Percentiles rank a stretch among this genome's conserved stretches.
These are phyloP conservation scores for Rhinolophus ferrumequinum DNA, from an alignment of 2,113 vertebrate genomes.

Conservation along the genomic window DNA sequence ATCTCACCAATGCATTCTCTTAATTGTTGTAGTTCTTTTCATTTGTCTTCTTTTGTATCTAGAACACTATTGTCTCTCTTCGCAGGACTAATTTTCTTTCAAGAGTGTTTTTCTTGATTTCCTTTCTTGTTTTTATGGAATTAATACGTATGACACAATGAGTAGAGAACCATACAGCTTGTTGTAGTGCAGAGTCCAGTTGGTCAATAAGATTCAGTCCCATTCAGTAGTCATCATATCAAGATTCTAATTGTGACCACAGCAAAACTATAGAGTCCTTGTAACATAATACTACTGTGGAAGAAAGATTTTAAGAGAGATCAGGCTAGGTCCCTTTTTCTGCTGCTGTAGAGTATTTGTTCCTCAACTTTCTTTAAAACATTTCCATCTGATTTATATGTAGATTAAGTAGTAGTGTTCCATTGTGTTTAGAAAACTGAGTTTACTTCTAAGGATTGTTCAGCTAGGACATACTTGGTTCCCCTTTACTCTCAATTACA, in stretches of 20 bases:
- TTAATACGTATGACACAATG: neutral
- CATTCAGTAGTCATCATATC: neutral
- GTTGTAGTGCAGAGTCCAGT: neutral
- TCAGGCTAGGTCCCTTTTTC: neutral
- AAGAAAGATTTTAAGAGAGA: conserved; percentile 14
- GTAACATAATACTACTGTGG: neutral
- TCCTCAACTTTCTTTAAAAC: neutral
- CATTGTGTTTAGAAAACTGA: neutral
- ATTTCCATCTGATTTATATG: neutral
- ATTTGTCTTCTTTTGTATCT: neutral
- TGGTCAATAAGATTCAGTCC: neutral
- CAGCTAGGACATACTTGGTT: neutral
- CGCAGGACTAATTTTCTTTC: neutral
- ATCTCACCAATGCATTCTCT: neutral
- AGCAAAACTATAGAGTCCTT: neutral
- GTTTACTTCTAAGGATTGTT: conserved; percentile 3
- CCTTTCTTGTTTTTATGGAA: neutral
- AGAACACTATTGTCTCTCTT: neutral
- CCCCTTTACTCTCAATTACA: neutral
- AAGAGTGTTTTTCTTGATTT: conserved; percentile 17
- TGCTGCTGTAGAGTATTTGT: neutral
- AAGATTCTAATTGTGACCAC: neutral
- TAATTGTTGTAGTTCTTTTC: neutral
- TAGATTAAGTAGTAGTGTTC: neutral
- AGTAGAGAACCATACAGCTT: neutral